These are phyloP conservation scores for Calidris pygmaea DNA, from an alignment of 2,113 vertebrate genomes.

Conservation along the genomic window DNA sequence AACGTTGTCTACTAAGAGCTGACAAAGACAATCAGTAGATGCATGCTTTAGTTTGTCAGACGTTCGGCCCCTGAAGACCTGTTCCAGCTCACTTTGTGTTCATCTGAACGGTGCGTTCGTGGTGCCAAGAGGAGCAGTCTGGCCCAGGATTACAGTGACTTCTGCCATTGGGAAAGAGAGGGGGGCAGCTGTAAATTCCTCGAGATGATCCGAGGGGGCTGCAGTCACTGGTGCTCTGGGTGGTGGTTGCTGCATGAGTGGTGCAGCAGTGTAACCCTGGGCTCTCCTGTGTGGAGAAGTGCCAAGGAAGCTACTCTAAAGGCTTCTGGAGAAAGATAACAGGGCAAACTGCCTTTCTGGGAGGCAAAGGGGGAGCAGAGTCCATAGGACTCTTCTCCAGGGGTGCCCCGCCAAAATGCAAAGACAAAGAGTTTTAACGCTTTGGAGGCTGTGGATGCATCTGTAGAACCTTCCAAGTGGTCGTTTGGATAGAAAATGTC, in stretches of 20 bases:
- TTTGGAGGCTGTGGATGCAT: background rate
- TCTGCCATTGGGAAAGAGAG: background rate
- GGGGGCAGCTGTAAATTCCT: background rate
- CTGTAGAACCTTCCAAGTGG: background rate
- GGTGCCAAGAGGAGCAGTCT: background rate
- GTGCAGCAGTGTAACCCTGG: background rate
- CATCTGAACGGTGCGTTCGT: background rate
- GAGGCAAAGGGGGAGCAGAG: background rate
- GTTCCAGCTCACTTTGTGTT: background rate
- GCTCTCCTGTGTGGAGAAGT: background rate
- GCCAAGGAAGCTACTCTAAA: background rate
- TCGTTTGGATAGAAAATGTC: background rate
- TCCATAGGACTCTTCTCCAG: background rate
- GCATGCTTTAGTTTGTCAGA: slow-evolving; percentile 48
- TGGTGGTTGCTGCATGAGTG: background rate
- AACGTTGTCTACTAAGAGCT: slow-evolving; percentile 53
- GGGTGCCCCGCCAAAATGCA: background rate
- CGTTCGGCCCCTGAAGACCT: slow-evolving; percentile 9
- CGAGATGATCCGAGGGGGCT: background rate
- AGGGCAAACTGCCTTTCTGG: background rate
- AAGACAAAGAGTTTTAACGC: background rate
- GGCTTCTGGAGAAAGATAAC: background rate
- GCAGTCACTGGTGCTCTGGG: background rate
- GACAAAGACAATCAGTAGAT: slow-evolving; percentile 64
- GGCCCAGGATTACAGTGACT: background rate